Conservation (phyloP, 2,797 vertebrate species). For the Liparis tanakae region DNA sequence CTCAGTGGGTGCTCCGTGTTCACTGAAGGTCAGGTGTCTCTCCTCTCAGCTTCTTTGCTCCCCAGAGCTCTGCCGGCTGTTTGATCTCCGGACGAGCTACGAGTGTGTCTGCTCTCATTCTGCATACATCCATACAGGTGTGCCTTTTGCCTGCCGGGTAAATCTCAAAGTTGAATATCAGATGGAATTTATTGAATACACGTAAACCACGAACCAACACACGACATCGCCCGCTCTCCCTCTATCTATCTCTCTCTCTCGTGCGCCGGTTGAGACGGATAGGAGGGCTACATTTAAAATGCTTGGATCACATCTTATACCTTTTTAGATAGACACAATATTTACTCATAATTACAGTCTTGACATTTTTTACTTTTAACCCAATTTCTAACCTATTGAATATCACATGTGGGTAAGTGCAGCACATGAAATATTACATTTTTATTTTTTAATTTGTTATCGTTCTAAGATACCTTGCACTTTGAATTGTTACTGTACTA, state of each 20-base stretch:
- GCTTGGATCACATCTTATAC: not conserved
- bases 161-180: conserved; percentile 12
- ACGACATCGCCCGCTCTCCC: not conserved
- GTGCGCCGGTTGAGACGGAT: too few species aligned
- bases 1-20: conserved; percentile 52
- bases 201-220: not conserved
- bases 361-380: not conserved
- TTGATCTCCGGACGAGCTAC: conserved; percentile 51
- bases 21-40: conserved; percentile 57
- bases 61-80: conserved; percentile 40
- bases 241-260: too few species aligned
- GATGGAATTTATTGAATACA: not conserved
- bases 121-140: not conserved
- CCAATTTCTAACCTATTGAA: not conserved
- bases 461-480: not conserved
- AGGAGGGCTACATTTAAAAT: too few species aligned
- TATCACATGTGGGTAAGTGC: not conserved
- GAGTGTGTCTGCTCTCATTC: conserved; percentile 16
- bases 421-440: not conserved
- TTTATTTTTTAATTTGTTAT: too few species aligned
- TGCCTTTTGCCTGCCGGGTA: conserved; percentile 7
- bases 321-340: too few species aligned
- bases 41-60: conserved; percentile 45
- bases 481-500: not conserved
- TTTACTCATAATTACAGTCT: too few species aligned